Evolutionary conservation across 2,888 invertebrate genomes (phyloP).

Genomic region (Melinaea menophilus): DNA sequence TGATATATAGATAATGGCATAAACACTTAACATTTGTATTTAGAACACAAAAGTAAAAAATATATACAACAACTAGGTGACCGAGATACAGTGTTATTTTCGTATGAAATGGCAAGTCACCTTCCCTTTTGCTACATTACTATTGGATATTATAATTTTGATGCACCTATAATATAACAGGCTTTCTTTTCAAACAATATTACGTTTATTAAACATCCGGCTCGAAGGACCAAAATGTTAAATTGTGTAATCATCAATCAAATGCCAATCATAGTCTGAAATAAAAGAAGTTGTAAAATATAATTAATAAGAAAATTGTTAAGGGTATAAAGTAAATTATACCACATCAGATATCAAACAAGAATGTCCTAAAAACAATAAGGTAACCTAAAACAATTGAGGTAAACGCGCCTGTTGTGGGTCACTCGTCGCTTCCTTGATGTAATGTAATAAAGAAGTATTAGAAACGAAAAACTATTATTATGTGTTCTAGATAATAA

Average conservation of each 20-base stretch:
- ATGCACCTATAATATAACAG: not conserved
- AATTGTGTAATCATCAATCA: too few relatives aligned
- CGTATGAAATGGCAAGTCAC: conserved; percentile 5
- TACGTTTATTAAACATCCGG: too few relatives aligned
- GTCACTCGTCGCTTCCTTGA: conserved; percentile 19
- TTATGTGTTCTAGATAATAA: conserved; percentile 11
- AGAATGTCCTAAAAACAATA: conserved; percentile 18
- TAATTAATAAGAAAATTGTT: not conserved
- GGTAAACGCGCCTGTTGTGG: conserved; percentile 20
- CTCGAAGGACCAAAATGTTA: not conserved
- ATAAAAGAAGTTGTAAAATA: too few relatives aligned
- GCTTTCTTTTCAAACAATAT: not conserved
- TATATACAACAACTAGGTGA: conserved; percentile 17
- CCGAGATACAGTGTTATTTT: conserved; percentile 10
- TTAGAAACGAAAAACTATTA: conserved; percentile 7
- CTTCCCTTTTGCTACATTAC: conserved; percentile 1
- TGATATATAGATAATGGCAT: too few relatives aligned
- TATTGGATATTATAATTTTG: not conserved
- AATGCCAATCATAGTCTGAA: too few relatives aligned
- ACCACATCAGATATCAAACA: conserved; percentile 15
- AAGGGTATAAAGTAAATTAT: conserved; percentile 12
- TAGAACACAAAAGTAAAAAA: not conserved
- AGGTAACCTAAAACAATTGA: conserved; percentile 22
- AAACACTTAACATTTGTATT: not conserved
- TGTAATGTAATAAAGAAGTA: conserved; percentile 14